phyloP scores from a whole-genome alignment of 2,797 vertebrate species.

The Glyptemys insculpta region DNA sequence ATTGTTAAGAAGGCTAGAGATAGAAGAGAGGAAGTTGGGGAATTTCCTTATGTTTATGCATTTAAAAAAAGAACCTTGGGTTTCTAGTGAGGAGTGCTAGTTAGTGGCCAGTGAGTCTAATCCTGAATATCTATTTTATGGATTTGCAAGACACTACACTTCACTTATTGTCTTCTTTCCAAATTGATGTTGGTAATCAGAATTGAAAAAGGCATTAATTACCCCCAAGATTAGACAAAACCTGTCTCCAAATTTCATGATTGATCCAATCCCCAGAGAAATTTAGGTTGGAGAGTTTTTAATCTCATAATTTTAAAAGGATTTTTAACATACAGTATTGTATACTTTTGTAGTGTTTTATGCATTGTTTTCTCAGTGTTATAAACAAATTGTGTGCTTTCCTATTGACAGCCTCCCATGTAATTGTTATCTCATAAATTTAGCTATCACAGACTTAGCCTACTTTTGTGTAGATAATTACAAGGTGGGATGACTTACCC shows the following conservation, averaged over 20 bases:
- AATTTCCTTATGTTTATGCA: accelerated
- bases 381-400: neutral
- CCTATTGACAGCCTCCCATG: neutral
- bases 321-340: neutral
- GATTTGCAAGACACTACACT: neutral
- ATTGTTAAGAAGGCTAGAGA: neutral
- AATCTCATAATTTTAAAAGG: no score
- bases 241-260: neutral
- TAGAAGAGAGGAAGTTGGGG: neutral
- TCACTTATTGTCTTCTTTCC: neutral
- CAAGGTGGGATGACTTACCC: neutral
- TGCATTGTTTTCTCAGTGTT: neutral
- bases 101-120: neutral
- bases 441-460: neutral
- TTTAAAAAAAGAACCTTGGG: neutral
- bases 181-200: neutral
- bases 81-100: neutral
- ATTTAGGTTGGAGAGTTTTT: neutral
- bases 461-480: neutral
- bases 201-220: neutral
- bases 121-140: neutral
- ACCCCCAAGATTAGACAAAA: neutral
- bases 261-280: neutral
- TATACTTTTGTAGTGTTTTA: neutral
- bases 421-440: neutral